Base-by-base conservation (phyloP, 2,888 invertebrate species). In the Oxyteleia sp. region DNA sequence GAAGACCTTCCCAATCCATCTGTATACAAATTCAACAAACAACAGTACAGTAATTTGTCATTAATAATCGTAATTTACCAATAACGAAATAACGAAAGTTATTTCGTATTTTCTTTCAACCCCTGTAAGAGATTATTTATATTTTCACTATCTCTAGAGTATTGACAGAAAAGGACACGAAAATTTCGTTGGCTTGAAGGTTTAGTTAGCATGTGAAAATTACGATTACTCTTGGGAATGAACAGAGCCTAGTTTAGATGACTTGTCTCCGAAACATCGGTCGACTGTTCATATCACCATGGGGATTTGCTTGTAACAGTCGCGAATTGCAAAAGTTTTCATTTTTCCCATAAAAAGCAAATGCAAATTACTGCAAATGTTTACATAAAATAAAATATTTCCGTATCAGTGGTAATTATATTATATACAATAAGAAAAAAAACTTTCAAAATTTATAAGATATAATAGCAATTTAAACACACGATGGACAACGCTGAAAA, bases 251-350 rank as follows among this genome's bases (percentile, higher is more conserved):
- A 47, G 64, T 75, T 64, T 57, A 55, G 74, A 64, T 75, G 64
- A 64, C 74, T 64, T 75, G 74, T 75, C 64, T 75, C 64, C 23
- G 57, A 55, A 75, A 75, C 74, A 75, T 64, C 47, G 69, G 49
- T 61, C 57, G 63, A 64, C 75, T 75, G 51, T 75, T 75, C 69
- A 69, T 75, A 75, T 69, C 57, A 51, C 75, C 61, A 45, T 41
- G 26, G 69, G 75, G 69, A 75, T 75, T 82, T 51, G 47, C 47
- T 64, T 47, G 55, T 18, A 47, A 47, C 38, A 45, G 55, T 32
- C 43, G 45, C 55, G 64, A 64, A 75, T 75, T 55, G 74, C 64
- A 75, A 53, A 75, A 75, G 74, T 75, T 75, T 64, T 61, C 63
- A 64, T 75, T 75, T 64, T 47, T 51, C 43, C 32, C 63, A 18